A percentile compares a stretch with the other conserved stretches of the same genome.
These are phyloP conservation scores for Oryzias dopingdopingensis DNA, from an alignment of 2,797 vertebrate genomes.

Conservation along the genomic window DNA sequence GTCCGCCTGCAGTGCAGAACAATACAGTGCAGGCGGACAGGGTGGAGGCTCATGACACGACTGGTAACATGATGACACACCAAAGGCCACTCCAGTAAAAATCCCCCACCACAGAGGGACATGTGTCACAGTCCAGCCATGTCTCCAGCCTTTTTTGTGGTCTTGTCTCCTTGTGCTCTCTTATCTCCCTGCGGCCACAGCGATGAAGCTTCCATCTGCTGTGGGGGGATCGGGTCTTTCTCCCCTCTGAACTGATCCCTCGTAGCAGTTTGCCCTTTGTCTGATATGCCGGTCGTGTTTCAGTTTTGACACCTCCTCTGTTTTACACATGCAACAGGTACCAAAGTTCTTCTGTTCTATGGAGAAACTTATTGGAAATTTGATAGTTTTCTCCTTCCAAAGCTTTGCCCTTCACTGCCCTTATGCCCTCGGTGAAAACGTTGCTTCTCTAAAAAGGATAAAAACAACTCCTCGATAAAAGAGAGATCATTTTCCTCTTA, in stretches of 20 bases:
- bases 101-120: conserved; percentile 63
- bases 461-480: conserved; percentile 50
- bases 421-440: conserved; percentile 43
- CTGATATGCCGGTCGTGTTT: conserved; percentile 72
- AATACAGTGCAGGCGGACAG: conserved; percentile 65
- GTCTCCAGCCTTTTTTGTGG: conserved; percentile 73
- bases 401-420: conserved; percentile 47
- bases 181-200: conserved; percentile 55
- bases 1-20: conserved; percentile 54
- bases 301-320: conserved; percentile 75
- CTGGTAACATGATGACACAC: conserved; percentile 79
- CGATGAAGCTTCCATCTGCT: conserved; percentile 77
- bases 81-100: conserved; percentile 73
- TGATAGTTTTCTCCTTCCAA: conserved; percentile 49
- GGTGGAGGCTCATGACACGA: conserved; percentile 65
- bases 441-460: conserved; percentile 39
- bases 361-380: conserved; percentile 61
- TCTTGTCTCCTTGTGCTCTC: conserved; percentile 47
- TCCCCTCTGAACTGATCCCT: conserved; percentile 70
- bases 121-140: conserved; percentile 76
- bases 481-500: conserved; percentile 59
- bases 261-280: conserved; percentile 68
- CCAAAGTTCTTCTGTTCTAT: conserved; percentile 63
- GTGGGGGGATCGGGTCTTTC: conserved; percentile 51
- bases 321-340: conserved; percentile 67